Percentiles rank a stretch among this genome's conserved stretches.
Conservation (phyloP, 1,140 invertebrate genomes). For the Zaprionus lachaisei region DNA sequence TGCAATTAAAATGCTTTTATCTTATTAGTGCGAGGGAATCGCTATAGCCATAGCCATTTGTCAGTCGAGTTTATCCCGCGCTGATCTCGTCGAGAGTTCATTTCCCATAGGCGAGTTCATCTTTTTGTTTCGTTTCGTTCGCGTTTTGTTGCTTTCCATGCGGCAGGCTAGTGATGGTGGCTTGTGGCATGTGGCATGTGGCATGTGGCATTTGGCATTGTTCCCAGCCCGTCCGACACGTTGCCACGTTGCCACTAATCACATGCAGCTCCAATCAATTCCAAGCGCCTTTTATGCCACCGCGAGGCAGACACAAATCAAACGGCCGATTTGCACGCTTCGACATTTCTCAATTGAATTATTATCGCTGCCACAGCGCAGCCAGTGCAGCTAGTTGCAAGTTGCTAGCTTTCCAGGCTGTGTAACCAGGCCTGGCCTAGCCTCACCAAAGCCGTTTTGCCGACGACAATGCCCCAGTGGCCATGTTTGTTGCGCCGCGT, state of each 20-base stretch:
- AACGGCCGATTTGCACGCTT: slow-evolving; percentile 70
- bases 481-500: slow-evolving; percentile 55
- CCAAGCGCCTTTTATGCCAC: slow-evolving; percentile 74
- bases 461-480: slow-evolving; percentile 77
- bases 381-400: slow-evolving; percentile 17
- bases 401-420: neutral
- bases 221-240: slow-evolving; percentile 45
- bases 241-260: slow-evolving; percentile 53
- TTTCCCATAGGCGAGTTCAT: slow-evolving; percentile 20
- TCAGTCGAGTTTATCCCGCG: slow-evolving; percentile 33
- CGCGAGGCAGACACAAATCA: slow-evolving; percentile 63
- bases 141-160: slow-evolving; percentile 3
- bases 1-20: slow-evolving; percentile 83
- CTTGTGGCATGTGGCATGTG: slow-evolving; percentile 1
- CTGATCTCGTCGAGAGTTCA: slow-evolving; percentile 30
- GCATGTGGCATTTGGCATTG: slow-evolving; percentile 9
- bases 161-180: neutral
- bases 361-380: slow-evolving; percentile 59
- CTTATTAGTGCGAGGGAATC: slow-evolving; percentile 69
- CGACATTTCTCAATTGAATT: slow-evolving; percentile 80
- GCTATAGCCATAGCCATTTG: slow-evolving; percentile 35
- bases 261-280: slow-evolving; percentile 77
- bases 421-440: slow-evolving; percentile 29
- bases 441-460: slow-evolving; percentile 36
- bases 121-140: neutral